Evolutionary conservation across 2,113 vertebrate species (phyloP), one percentile per base, ranked within the genome.

Genomic region (Pan paniscus): DNA sequence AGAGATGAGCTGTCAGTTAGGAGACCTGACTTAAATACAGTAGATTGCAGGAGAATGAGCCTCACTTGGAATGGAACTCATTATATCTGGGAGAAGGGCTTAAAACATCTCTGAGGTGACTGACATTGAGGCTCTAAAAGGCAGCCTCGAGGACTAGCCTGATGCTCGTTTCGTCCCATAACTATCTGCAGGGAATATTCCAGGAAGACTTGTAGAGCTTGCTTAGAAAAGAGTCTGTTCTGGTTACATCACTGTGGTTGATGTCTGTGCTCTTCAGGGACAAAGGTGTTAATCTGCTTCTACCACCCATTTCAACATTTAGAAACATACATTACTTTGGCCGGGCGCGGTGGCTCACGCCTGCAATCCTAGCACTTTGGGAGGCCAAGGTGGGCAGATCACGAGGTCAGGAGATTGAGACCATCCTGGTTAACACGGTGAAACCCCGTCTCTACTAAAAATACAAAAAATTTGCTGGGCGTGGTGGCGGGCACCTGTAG

Each of bases 81-180:
- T 48, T 85, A 8, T 9, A 9, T 85, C 38, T 64, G 61, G 10
- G 55, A 70, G 23, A 57, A 79, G 22, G 11, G 61, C 32, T 89
- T 92, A 55, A 80, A 70, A 38, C 70, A 73, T 3, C 30, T 97
- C 76, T 43, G 59, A 96, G 70, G 67, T 78, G 72, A 79, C 35
- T 52, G 86, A 46, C 75, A 38, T 25, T 46, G 40, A 68, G 70
- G 27, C 27, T 75, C n/a, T 48, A 50, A 73, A 89, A 61, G 83
- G 46, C 52, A 78, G 32, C 79, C 10, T 87, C 11, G 25, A 48
- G 64, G 83, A 38, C 23, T 50, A 20, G 72, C 40, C 64, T 70
- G 32, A 67, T 13, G 48, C 57, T n/a, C 79, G 38, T 17, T 50
- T n/a, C 79, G 35, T 17, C 55, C 11, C 2, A 0, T 43, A 43